Conservation (phyloP, 1,140 invertebrate species). For the Dysdera silvatica region DNA sequence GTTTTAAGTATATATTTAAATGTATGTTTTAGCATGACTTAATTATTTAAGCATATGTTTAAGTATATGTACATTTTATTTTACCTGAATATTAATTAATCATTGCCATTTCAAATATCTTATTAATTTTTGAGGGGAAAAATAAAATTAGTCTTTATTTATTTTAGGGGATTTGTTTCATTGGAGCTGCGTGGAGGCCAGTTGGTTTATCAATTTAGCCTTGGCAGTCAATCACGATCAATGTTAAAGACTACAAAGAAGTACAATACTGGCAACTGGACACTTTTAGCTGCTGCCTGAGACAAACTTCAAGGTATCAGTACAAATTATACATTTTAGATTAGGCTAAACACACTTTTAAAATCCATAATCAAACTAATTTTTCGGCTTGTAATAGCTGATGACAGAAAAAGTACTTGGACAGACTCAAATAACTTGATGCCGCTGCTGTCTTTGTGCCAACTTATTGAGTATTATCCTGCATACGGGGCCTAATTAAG, state of each 20-base stretch:
- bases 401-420: neutral
- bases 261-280: slow-evolving; percentile 74
- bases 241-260: slow-evolving; percentile 57
- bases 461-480: too few species aligned
- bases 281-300: slow-evolving; percentile 58
- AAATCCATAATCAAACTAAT: neutral
- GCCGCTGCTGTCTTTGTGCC: too few species aligned
- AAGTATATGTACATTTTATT: too few species aligned
- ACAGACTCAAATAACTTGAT: neutral
- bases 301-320: slow-evolving; percentile 32
- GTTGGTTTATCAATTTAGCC: slow-evolving; percentile 62
- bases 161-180: slow-evolving; percentile 68
- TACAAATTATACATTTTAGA: too few species aligned
- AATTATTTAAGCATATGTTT: too few species aligned
- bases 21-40: too few species aligned
- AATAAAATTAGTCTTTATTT: too few species aligned
- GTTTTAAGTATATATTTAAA: slow-evolving; percentile 3
- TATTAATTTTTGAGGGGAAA: too few species aligned
- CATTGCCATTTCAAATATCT: too few species aligned
- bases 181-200: slow-evolving; percentile 64
- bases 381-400: neutral
- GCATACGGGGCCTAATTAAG: too few species aligned
- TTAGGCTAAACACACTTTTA: too few species aligned
- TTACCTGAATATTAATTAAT: too few species aligned
- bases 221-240: slow-evolving; percentile 37